These are phyloP conservation scores for Eolophus roseicapilla DNA, from an alignment of 2,113 vertebrate species.

Conservation along the genomic window DNA sequence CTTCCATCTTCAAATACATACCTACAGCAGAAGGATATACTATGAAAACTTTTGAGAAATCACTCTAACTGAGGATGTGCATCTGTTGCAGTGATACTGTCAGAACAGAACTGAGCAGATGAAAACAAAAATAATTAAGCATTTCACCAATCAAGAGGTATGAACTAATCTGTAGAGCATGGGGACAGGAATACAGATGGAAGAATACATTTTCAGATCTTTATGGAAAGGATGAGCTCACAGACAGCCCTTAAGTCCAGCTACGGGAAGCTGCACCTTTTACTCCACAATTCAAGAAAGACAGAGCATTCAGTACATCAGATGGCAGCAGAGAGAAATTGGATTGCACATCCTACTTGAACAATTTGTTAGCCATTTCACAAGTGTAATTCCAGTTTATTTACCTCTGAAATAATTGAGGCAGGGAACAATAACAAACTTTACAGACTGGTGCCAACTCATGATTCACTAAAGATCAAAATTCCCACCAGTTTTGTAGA, in stretches of 20 bases:
- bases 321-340: not conserved
- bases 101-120: not conserved
- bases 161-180: not conserved
- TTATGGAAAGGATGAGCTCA: not conserved
- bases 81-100: not conserved
- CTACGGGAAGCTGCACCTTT: not conserved
- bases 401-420: not conserved
- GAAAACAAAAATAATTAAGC: not conserved
- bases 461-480: not conserved
- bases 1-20: not conserved
- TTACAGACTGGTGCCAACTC: not conserved
- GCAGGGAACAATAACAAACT: not conserved
- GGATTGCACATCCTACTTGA: too few species aligned
- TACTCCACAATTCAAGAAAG: not conserved
- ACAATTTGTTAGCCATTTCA: not conserved
- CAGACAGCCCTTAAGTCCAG: not conserved
- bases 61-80: not conserved
- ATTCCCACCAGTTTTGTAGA: not conserved
- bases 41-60: accelerated
- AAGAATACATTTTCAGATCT: not conserved
- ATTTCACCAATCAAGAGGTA: not conserved
- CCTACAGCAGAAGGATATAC: not conserved
- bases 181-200: not conserved
- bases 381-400: not conserved
- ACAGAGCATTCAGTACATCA: not conserved